Conservation (phyloP, 2,888 invertebrate genomes). For the Lordiphosa fenestrarum region DNA sequence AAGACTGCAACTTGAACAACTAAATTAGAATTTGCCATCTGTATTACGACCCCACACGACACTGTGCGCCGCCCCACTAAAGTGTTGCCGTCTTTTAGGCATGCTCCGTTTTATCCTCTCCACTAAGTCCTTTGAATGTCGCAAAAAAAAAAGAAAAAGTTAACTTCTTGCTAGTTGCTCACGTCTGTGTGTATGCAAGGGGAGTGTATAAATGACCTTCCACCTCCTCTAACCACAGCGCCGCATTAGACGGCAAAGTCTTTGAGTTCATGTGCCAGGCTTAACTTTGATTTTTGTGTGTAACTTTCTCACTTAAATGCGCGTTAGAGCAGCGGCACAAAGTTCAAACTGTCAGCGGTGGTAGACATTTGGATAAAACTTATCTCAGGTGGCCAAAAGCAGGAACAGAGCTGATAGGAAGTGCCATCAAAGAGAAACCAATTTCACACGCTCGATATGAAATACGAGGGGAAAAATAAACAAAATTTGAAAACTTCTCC, state of each 20-base stretch:
- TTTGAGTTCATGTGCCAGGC: conserved; percentile 30
- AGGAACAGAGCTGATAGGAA: too few relatives aligned
- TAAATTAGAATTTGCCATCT: too few relatives aligned
- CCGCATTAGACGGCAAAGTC: conserved; percentile 34
- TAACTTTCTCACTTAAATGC: conserved; percentile 65
- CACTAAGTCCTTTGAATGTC: conserved; percentile 29
- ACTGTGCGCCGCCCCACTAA: too few relatives aligned
- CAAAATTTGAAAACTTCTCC: conserved; percentile 26
- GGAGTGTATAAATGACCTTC: too few relatives aligned
- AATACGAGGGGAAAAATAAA: conserved; percentile 46
- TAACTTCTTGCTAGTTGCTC: conserved; percentile 1
- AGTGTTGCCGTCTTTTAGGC: conserved; percentile 8
- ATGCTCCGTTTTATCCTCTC: conserved; percentile 11
- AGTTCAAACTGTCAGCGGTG: too few relatives aligned
- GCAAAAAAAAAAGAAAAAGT: background rate
- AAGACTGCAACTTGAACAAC: too few relatives aligned
- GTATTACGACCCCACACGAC: too few relatives aligned
- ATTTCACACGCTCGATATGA: too few relatives aligned
- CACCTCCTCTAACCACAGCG: conserved; percentile 21
- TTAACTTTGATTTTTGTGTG: conserved; percentile 43
- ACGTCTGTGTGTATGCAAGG: conserved; percentile 1
- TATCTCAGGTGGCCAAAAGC: too few relatives aligned
- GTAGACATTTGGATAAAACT: too few relatives aligned
- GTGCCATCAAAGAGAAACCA: too few relatives aligned
- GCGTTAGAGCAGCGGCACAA: conserved; percentile 46